Percentiles rank a stretch among this genome's conserved stretches.
These are phyloP conservation scores for Campylomormyrus tamandua DNA, from an alignment of 2,113 vertebrate genomes.

Conservation along the genomic window DNA sequence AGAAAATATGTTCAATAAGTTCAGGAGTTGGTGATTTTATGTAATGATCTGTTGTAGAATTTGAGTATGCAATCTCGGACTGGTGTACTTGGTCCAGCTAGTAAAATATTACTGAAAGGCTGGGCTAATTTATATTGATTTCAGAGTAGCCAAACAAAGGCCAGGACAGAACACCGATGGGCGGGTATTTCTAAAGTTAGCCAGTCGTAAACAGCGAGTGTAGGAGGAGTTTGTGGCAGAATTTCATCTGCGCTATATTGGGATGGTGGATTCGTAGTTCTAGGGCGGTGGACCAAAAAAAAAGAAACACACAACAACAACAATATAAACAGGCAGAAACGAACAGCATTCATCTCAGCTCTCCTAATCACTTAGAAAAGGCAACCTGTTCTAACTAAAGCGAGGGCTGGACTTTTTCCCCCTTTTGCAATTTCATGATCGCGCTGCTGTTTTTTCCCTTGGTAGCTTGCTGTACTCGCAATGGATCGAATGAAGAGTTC, in stretches of 20 bases:
- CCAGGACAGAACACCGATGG: neutral
- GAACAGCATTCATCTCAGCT: neutral
- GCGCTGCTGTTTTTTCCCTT: neutral
- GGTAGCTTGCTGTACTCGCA: neutral
- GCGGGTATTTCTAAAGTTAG: conserved; percentile 23
- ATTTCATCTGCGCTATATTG: conserved; percentile 18
- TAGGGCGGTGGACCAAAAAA: conserved; percentile 16
- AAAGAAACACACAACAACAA: neutral
- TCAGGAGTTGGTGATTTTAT: neutral
- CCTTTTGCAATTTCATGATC: neutral
- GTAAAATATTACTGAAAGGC: neutral
- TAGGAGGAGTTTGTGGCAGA: conserved; percentile 15
- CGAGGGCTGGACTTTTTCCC: neutral
- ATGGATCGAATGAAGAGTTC: conserved; percentile 60
- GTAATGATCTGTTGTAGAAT: neutral
- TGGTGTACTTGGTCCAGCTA: neutral
- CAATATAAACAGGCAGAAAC: neutral
- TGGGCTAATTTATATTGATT: conserved; percentile 14
- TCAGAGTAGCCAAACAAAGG: neutral
- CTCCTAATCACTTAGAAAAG: neutral
- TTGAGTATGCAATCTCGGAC: neutral
- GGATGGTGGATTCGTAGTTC: neutral
- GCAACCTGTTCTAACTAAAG: neutral
- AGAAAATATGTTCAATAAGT: neutral
- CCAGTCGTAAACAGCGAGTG: conserved; percentile 13